Evolutionary conservation across 2,888 invertebrate species (phyloP), one percentile per base, ranked within the genome.

Genomic region (Yponomeuta evonymella): DNA sequence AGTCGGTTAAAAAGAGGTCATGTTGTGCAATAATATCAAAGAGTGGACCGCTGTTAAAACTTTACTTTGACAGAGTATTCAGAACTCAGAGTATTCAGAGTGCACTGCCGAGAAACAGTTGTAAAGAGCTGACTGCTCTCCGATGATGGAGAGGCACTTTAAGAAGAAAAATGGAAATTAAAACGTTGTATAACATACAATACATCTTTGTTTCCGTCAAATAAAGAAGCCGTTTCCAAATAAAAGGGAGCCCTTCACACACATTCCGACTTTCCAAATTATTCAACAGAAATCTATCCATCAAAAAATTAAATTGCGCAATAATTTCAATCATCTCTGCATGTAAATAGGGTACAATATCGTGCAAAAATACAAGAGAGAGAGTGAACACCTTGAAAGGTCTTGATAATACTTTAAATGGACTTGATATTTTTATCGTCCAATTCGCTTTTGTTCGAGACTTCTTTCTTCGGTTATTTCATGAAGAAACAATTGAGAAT

Each of bases 311-410:
- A 58, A 58, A 15, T 58, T 12, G 51, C 12, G 5, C 12, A 58
- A 58, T 15, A 58, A 58, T 58, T 58, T 58, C 15, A 58, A 58
- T 58, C 51, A 10, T 58, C 51, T 15, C 12, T 12, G 51, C 51
- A 5, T 58, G 51, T 58, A 58, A 58, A 15, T 12, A 58, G 15
- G 51, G 51, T 8, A 43, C 43, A 58, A 58, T 15, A 58, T 58
- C 51, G 51, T 58, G 51, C 51, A 58, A 58, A 58, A 58, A 58
- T 58, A 58, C 51, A 15, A 58, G 51, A 58, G 51, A 58, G 51
- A 58, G 51, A 12, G 51, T 15, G 51, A 58, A 58, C 51, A 58
- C 51, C 51, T 58, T 58, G 51, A 15, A 58, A 58, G 51, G 15
- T 58, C 51, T 51, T 58, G 51, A 58, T 58, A 58, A 58, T 58